Evolutionary conservation across 92 coral and sea anemone genomes (phyloP).

Genomic region (Zoanthus sansibaricus): DNA sequence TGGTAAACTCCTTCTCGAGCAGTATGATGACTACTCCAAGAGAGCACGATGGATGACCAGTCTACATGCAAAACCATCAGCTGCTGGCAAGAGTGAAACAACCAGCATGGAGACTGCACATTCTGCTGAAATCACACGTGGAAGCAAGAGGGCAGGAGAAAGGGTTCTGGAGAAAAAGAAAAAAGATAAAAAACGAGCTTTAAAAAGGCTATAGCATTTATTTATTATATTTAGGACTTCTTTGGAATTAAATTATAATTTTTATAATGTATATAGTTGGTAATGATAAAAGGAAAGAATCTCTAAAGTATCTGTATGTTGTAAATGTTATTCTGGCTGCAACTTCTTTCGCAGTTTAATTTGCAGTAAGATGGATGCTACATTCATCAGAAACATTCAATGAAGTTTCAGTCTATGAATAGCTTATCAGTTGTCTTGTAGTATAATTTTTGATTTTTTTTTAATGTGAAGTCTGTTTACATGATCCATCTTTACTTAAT

Average conservation of each 20-base stretch:
- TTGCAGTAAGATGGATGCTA: no score
- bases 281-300: background rate
- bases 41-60: conserved; percentile 97
- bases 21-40: conserved; percentile 95
- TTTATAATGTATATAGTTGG: conserved; percentile 42
- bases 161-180: conserved; percentile 95
- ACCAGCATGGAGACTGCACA: conserved; percentile 60
- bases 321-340: no score
- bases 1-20: conserved; percentile 92
- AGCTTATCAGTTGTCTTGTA: background rate
- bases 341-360: no score
- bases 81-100: conserved; percentile 55
- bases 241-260: conserved; percentile 41
- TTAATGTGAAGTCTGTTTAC: background rate
- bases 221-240: conserved; percentile 31
- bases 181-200: conserved; percentile 94
- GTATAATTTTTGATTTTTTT: background rate
- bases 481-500: background rate
- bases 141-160: conserved; percentile 91
- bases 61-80: conserved; percentile 86
- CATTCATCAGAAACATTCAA: no score
- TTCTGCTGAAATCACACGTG: conserved; percentile 69
- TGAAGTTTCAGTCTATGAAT: no score
- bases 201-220: conserved; percentile 85
- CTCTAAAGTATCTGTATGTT: no score